Evolutionary conservation across 2,113 vertebrate species (phyloP).

Genomic region (Genyomyrus donnyi): DNA sequence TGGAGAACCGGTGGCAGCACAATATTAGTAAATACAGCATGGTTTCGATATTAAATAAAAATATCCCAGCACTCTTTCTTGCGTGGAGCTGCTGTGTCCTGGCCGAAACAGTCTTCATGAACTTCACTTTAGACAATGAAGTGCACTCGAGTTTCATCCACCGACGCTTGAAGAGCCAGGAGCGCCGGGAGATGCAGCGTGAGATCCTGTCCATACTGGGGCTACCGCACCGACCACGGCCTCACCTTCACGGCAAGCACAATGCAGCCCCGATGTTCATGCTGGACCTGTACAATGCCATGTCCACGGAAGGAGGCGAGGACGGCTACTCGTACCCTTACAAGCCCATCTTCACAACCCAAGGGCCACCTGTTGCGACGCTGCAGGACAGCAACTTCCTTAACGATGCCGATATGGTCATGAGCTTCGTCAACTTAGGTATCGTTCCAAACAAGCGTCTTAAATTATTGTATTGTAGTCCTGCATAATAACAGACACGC

Average conservation of each 20-base stretch:
- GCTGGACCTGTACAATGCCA: constrained; percentile 93
- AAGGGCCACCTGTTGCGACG: constrained; percentile 69
- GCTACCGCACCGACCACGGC: constrained; percentile 86
- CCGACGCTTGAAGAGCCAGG: constrained; percentile 62
- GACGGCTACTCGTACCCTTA: constrained; percentile 74
- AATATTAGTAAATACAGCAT: constrained; percentile 50
- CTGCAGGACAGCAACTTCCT: constrained; percentile 87
- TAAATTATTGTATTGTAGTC: neutral
- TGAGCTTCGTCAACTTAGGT: constrained; percentile 96
- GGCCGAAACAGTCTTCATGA: constrained; percentile 74
- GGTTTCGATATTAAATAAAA: constrained; percentile 53
- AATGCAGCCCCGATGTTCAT: constrained; percentile 96
- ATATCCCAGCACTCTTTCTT: constrained; percentile 65
- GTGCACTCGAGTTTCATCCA: constrained; percentile 86
- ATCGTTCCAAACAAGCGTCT: constrained; percentile 44
- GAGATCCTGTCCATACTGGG: constrained; percentile 97
- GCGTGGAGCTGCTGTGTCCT: constrained; percentile 76
- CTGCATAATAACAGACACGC: neutral
- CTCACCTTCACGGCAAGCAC: constrained; percentile 79
- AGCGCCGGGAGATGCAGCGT: constrained; percentile 93
- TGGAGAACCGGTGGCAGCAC: constrained; percentile 34
- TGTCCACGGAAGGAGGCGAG: constrained; percentile 68
- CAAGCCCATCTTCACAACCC: constrained; percentile 71
- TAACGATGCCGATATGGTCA: constrained; percentile 92
- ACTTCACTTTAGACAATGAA: constrained; percentile 91